These are phyloP conservation scores for Hypena proboscidalis DNA, from an alignment of 2,888 invertebrate species.

Conservation along the genomic window DNA sequence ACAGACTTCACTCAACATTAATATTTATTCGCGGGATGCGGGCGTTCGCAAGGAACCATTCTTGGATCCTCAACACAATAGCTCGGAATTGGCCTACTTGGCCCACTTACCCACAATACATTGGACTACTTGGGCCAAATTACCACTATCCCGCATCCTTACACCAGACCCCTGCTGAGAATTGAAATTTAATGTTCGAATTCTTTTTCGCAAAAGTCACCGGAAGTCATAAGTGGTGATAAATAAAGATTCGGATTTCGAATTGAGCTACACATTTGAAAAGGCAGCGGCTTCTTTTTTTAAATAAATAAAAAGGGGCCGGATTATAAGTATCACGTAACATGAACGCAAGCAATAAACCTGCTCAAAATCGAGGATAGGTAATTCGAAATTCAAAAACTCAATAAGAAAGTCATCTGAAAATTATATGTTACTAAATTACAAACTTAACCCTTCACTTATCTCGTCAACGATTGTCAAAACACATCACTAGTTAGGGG, in stretches of 20 bases:
- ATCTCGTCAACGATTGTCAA: constrained; percentile 68
- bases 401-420: constrained; percentile 36
- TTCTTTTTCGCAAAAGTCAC: constrained; percentile 51
- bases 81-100: constrained; percentile 75
- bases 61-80: constrained; percentile 73
- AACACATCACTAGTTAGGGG: constrained; percentile 65
- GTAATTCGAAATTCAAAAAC: constrained; percentile 38
- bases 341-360: constrained; percentile 10
- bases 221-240: constrained; percentile 36
- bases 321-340: constrained; percentile 9
- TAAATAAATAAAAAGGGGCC: constrained; percentile 8
- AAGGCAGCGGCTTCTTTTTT: neutral
- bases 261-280: constrained; percentile 10
- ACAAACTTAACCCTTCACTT: constrained; percentile 62
- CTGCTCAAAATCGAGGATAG: constrained; percentile 33
- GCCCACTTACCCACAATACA: constrained; percentile 47
- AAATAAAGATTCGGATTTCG: constrained; percentile 23
- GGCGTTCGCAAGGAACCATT: constrained; percentile 74
- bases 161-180: constrained; percentile 65
- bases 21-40: constrained; percentile 77
- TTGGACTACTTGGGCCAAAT: constrained; percentile 63
- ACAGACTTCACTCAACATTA: constrained; percentile 50
- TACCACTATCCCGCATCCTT: constrained; percentile 82
- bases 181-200: constrained; percentile 49
- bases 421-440: constrained; percentile 60